Evolutionary conservation across 2,888 invertebrate species (phyloP).

Genomic region (Lucinisca nassula): DNA sequence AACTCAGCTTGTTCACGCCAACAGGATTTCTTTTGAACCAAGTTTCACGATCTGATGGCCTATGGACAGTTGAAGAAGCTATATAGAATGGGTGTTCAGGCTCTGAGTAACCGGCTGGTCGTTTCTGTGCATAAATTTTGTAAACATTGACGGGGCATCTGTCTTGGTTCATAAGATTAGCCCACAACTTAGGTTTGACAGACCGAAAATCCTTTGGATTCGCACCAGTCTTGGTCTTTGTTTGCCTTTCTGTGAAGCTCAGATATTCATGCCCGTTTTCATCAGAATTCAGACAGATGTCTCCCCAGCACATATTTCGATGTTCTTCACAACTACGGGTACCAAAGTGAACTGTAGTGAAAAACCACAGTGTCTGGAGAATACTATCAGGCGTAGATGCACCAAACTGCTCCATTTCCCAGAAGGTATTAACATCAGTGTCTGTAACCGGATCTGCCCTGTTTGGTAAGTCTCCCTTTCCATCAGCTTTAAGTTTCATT

Average conservation of each 20-base stretch:
- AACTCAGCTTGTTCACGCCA: constrained; percentile 25
- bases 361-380: constrained; percentile 47
- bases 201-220: constrained; percentile 42
- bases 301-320: too few species aligned
- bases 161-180: neutral
- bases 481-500: neutral
- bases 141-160: constrained; percentile 32
- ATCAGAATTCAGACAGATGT: neutral
- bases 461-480: constrained; percentile 36
- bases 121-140: constrained; percentile 20
- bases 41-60: neutral
- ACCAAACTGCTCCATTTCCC: too few species aligned
- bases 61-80: constrained; percentile 27
- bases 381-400: constrained; percentile 30
- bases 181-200: constrained; percentile 52
- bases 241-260: constrained; percentile 37
- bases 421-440: constrained; percentile 27
- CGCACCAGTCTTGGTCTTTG: constrained; percentile 43
- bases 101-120: constrained; percentile 27
- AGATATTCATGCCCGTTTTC: constrained; percentile 38
- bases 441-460: constrained; percentile 29
- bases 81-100: constrained; percentile 39
- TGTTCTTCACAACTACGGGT: constrained; percentile 24
- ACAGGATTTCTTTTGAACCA: constrained; percentile 48
- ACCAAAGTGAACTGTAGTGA: constrained; percentile 51